Base-by-base conservation (phyloP, 2,113 vertebrate species). In the Peromyscus leucopus region DNA sequence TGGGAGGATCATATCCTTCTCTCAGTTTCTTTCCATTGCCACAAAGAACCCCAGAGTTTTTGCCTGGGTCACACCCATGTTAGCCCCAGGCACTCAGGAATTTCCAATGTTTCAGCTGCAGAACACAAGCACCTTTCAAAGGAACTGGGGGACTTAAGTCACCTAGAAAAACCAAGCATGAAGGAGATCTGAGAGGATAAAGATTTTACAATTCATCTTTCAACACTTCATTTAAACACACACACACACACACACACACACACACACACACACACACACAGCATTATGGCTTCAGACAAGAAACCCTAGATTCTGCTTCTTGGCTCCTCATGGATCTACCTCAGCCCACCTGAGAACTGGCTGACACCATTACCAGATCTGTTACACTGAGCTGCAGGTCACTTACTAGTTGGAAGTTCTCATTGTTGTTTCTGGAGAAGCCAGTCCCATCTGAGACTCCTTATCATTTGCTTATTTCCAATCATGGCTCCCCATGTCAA, bases 1-100 rank as follows among this genome's bases (percentile, higher is more conserved):
- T 97, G 97, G 91, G 94, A 98, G 97, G 67, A 63, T 17, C 4
- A 16, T 85, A 97, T 91, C 84, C 76, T 95, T 75, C 91, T 92
- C 71, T 86, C 33, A n/a, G 93, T 91, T 98, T 97, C 91, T 89
- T 95, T 97, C 91, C 65, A 95, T 83, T 28, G 0, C 92, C 59
- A 72, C 42, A 90, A 89, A 97, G 91, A 86, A 13, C 42, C 0
- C 72, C 46, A 83, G 55, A 83, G 55, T 51, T 7, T 75, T 96
- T 65, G 0, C 57, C 65, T 24, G 88, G 83, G 36, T 0, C 0
- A 3, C 74, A 65, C 71, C 69, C 55, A 76, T 36, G 7, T 42
- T 65, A 95, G 26, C 78, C 9, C 79, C 3, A 17, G 7, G 69
- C 91, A 17, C 55, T 19, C n/a, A 74, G 57, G 76, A 89, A 96